phyloP scores from a whole-genome alignment of 1,140 invertebrate species.

The Bombus superbus region DNA sequence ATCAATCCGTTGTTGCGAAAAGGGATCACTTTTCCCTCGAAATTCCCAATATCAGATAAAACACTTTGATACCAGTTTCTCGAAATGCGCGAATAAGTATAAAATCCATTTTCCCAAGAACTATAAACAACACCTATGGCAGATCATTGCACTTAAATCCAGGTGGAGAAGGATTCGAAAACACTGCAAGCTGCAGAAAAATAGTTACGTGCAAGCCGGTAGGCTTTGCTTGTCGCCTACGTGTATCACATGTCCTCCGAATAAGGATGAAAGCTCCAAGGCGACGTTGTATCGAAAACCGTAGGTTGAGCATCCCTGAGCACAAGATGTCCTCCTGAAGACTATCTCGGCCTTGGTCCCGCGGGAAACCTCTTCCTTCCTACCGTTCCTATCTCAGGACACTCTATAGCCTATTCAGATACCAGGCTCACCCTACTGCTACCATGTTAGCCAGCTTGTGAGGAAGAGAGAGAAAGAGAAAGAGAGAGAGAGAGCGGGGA shows the following conservation, averaged over 20 bases:
- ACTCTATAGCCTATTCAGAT: constrained; percentile 82
- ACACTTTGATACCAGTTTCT: neutral
- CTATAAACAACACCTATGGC: constrained; percentile 46
- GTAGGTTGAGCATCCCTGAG: constrained; percentile 74
- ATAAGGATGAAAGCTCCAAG: constrained; percentile 60
- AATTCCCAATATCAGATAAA: too few relatives aligned
- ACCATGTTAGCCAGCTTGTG: constrained; percentile 70
- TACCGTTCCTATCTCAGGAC: constrained; percentile 81
- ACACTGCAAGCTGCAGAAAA: constrained; percentile 45
- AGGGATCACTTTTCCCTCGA: neutral
- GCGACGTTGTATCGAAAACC: constrained; percentile 57
- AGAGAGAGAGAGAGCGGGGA: constrained; percentile 26
- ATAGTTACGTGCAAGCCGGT: constrained; percentile 63
- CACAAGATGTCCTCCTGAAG: constrained; percentile 81
- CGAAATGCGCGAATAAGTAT: neutral
- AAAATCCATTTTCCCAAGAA: constrained; percentile 6
- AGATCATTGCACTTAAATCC: constrained; percentile 53
- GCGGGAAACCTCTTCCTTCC: constrained; percentile 79
- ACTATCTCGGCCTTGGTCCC: constrained; percentile 81
- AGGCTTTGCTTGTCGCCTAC: constrained; percentile 63
- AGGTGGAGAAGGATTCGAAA: constrained; percentile 36
- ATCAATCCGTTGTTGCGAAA: neutral
- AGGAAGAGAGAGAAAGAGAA: constrained; percentile 32
- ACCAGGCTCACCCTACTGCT: constrained; percentile 76
- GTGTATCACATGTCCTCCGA: constrained; percentile 48